A percentile compares a stretch with the other conserved stretches of the same genome.
Evolutionary conservation across 2,797 vertebrate species (phyloP).

Genomic region (Sphenodon punctatus): DNA sequence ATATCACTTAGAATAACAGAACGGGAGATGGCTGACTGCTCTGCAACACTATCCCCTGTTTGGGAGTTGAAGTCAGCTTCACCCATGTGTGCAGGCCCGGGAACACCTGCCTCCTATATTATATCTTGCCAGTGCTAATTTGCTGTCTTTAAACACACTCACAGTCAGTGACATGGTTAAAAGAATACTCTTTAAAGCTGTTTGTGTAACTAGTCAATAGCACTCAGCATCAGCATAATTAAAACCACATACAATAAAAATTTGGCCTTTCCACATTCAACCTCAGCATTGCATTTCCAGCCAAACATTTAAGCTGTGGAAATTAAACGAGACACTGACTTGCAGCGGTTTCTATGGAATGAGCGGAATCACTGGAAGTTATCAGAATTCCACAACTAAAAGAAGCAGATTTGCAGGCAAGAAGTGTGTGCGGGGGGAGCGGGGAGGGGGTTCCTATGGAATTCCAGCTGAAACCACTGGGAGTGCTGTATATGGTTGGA

Average conservation of each 20-base stretch:
- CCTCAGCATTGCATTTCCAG: not conserved
- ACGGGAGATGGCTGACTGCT: not conserved
- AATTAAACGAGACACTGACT: not conserved
- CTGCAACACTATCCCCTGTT: not conserved
- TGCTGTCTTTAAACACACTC: not conserved
- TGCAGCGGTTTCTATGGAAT: rapidly evolving
- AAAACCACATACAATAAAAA: not conserved
- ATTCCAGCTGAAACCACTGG: not conserved
- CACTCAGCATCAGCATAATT: not conserved
- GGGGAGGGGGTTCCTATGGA: too few relatives aligned
- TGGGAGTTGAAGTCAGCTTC: rapidly evolving
- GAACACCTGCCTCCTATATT: not conserved
- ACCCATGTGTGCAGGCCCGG: not conserved
- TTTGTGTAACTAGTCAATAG: not conserved
- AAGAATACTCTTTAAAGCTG: not conserved
- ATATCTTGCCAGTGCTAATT: rapidly evolving
- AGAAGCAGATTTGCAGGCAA: not conserved
- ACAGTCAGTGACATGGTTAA: not conserved
- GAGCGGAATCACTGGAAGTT: not conserved
- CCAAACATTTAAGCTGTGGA: not conserved
- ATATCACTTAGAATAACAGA: not conserved
- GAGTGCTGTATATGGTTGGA: not conserved
- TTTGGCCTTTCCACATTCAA: rapidly evolving
- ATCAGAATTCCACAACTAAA: not conserved
- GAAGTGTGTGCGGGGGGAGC: too few relatives aligned